Base-by-base conservation (phyloP, 2,797 vertebrate species). In the Diglossa cyanea region DNA sequence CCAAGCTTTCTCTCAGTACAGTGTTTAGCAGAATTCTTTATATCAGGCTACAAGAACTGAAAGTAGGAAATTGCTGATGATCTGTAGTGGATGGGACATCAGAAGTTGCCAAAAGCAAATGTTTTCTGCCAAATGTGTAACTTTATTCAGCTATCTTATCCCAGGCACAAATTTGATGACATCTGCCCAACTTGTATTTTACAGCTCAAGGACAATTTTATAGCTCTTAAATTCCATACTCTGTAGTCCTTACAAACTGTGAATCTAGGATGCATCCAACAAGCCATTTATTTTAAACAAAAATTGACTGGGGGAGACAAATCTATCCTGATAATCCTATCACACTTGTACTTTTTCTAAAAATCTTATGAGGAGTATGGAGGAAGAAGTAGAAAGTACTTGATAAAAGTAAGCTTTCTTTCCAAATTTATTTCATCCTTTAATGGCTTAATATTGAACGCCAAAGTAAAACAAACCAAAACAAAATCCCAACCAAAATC, bases 21-120 rank as follows among this genome's bases (percentile, higher is more conserved):
- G 47, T 17, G 30, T 86, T 90, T 70, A 91, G 70, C 44, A 79
- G 33, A 93, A 75, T 21, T 83, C 60, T 80, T 94, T 40, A 28
- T 45, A 86, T 95, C 82, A 79, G 62, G 40, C 66, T 81, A 71
- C 48, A 86, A 62, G 60, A 87, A 84, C 53, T 40, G 44, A 76
- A 94, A 90, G 53, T 17, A 88, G 53, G 66, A 83, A 96, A 81
- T 21, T 63, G 58, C 30, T 88, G 61, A 83, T 88, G 70, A 94
- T 84, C 25, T 79, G 39, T 62, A 94, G 92, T 53, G 57, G 66
- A 96, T 63, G 73, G 85, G 66, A 91, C 70, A 82, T 24, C 3
- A 78, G 40, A 70, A 78, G 31, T 33, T 88, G 93, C 91, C 91
- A 96, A 89, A 96, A 94, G 70, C 62, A 78, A 95, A 76, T 37